Conservation (phyloP, 1,140 invertebrate species). For the Gryllus bimaculatus region DNA sequence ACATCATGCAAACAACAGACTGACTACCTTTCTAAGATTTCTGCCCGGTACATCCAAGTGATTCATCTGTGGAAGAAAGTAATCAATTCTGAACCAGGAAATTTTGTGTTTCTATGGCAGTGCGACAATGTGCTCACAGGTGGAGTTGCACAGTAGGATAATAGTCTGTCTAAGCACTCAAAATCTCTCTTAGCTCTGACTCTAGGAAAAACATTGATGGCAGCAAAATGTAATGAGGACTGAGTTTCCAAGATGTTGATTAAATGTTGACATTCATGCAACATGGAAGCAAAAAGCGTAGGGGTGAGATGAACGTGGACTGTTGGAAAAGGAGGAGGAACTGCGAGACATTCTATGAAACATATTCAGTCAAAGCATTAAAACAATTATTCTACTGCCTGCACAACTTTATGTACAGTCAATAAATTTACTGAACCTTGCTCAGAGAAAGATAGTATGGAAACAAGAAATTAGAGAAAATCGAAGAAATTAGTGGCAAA, state of each 20-base stretch:
- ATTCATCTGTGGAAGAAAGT: constrained; percentile 28
- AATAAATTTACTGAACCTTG: too few species aligned
- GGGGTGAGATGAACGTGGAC: neutral
- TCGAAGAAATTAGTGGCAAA: too few species aligned
- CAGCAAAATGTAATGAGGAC: neutral
- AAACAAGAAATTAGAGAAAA: too few species aligned
- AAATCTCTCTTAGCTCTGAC: neutral
- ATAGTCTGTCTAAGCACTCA: neutral
- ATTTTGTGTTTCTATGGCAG: neutral
- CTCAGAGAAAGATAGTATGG: too few species aligned
- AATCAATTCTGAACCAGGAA: neutral
- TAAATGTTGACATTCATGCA: neutral
- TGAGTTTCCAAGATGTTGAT: neutral
- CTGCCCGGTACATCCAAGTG: constrained; percentile 32
- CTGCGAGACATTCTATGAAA: too few species aligned
- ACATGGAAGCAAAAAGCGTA: neutral
- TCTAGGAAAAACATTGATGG: neutral
- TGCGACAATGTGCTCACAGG: neutral
- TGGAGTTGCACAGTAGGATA: neutral
- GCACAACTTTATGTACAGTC: too few species aligned
- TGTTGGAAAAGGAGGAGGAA: too few species aligned
- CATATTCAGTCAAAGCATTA: too few species aligned
- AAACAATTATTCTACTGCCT: too few species aligned
- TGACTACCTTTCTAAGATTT: constrained; percentile 31
- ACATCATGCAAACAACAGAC: constrained; percentile 6